Conservation (phyloP, 2,888 invertebrate genomes). For the Minunthozetes semirufus region DNA sequence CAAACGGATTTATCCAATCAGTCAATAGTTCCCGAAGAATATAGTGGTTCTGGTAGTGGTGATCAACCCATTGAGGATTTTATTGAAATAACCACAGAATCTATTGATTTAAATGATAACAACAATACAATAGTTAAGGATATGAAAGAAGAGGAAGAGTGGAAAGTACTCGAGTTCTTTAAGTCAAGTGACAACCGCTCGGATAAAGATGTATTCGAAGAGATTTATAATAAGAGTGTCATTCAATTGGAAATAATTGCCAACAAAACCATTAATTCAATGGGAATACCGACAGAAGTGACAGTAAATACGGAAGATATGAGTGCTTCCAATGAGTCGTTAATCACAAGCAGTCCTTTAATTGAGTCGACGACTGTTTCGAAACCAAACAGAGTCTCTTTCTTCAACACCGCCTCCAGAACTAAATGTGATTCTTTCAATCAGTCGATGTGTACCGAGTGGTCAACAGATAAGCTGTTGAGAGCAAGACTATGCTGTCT, state of each 20-base stretch:
- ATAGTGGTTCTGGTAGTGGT: conserved; percentile 18
- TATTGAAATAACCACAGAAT: neutral
- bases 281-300: neutral
- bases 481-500: conserved; percentile 35
- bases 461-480: conserved; percentile 32
- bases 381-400: neutral
- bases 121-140: neutral
- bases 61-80: neutral
- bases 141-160: neutral
- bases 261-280: neutral
- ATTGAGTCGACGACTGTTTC: neutral
- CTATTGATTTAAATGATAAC: neutral
- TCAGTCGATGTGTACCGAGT: conserved; percentile 29
- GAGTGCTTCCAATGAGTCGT: neutral
- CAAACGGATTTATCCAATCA: neutral
- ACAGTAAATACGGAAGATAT: neutral
- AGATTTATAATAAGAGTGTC: conserved; percentile 12
- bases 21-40: neutral
- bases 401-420: neutral
- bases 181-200: neutral
- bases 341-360: neutral
- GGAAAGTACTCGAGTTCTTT: conserved; percentile 3
- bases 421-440: conserved; percentile 1
- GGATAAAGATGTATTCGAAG: neutral
- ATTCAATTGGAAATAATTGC: neutral